phyloP scores from a whole-genome alignment of 2,888 invertebrate genomes.

The Morpho deidamia region DNA sequence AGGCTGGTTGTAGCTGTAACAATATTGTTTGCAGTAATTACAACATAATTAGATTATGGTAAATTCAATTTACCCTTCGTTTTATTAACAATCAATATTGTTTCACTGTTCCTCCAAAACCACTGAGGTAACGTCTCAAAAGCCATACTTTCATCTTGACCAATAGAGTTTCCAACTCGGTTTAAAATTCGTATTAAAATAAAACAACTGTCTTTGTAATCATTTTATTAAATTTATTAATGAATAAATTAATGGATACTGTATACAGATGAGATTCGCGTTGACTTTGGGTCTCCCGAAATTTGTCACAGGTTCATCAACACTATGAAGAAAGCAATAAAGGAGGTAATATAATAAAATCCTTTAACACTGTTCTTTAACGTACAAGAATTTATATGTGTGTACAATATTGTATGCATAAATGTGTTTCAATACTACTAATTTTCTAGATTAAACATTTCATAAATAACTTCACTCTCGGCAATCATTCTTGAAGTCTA shows the following conservation, averaged over 20 bases:
- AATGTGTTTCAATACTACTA: no score
- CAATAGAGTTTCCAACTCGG: not conserved
- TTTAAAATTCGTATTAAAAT: not conserved
- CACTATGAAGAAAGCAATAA: not conserved
- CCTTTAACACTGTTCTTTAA: not conserved
- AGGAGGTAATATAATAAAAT: not conserved
- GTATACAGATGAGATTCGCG: constrained; percentile 20
- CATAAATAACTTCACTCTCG: no score
- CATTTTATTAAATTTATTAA: constrained; percentile 25
- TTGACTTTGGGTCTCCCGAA: constrained; percentile 12
- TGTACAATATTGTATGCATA: not conserved
- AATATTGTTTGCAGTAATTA: no score
- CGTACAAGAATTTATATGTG: not conserved
- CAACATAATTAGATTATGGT: no score
- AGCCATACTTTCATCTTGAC: no score
- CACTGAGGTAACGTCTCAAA: no score
- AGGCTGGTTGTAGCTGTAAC: no score
- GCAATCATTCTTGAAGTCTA: no score
- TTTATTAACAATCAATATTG: no score
- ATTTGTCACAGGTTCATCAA: not conserved
- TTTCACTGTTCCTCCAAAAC: no score
- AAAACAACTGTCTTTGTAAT: constrained; percentile 10
- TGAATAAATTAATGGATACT: constrained; percentile 32
- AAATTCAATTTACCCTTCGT: no score
- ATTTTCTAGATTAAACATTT: no score